These are phyloP conservation scores for Sebastes umbrosus DNA, from an alignment of 2,797 vertebrate genomes.

Conservation along the genomic window DNA sequence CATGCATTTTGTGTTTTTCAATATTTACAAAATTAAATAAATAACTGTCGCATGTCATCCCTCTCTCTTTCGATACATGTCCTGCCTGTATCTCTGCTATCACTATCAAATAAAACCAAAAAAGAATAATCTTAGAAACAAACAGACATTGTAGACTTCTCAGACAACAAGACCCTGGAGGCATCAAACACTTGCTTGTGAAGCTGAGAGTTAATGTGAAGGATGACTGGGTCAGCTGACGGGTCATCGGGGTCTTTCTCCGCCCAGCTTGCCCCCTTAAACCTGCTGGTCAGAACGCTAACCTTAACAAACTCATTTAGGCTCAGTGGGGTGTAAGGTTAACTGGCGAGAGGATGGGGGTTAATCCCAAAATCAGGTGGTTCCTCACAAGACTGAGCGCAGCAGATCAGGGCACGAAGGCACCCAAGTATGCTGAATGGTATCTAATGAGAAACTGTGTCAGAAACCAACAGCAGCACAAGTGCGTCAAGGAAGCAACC, in stretches of 20 bases:
- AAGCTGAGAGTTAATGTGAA: slow-evolving; percentile 18
- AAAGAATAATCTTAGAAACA: not conserved
- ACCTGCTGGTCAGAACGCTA: not conserved
- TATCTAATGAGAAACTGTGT: slow-evolving; percentile 71
- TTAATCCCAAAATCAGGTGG: slow-evolving; percentile 87
- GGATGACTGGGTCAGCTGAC: slow-evolving; percentile 50
- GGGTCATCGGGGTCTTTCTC: slow-evolving; percentile 46
- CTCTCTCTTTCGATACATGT: not conserved
- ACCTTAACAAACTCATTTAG: slow-evolving; percentile 39
- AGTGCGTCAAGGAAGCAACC: slow-evolving; percentile 69
- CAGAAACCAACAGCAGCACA: slow-evolving; percentile 49
- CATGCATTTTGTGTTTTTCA: not conserved
- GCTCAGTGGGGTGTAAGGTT: slow-evolving; percentile 44
- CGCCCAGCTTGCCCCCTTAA: slow-evolving; percentile 14
- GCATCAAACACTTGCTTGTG: slow-evolving; percentile 26
- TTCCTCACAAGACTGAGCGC: slow-evolving; percentile 83
- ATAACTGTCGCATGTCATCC: not conserved
- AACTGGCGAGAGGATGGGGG: slow-evolving; percentile 38
- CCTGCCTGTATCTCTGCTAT: not conserved
- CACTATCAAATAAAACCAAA: not conserved
- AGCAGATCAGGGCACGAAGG: slow-evolving; percentile 44
- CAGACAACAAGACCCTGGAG: not conserved
- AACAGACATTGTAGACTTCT: not conserved
- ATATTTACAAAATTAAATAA: not conserved
- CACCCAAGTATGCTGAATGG: slow-evolving; percentile 50